Conservation (phyloP, 2,113 vertebrate species). For the Epinephelus fuscoguttatus region DNA sequence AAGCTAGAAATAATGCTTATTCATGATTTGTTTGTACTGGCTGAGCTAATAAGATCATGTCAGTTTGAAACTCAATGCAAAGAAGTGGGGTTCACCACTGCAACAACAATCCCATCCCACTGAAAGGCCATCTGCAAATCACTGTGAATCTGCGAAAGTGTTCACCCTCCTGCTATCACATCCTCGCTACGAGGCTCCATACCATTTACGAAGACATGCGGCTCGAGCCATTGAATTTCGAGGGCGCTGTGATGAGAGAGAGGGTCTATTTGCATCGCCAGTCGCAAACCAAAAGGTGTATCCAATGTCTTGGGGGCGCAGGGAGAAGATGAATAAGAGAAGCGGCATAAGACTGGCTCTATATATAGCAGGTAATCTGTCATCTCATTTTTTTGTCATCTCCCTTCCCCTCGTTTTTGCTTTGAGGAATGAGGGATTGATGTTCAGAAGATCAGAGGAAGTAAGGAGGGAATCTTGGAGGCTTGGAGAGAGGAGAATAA, state of each 20-base stretch:
- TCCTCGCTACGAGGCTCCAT: background rate
- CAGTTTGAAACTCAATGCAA: constrained; percentile 7
- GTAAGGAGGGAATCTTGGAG: constrained; percentile 64
- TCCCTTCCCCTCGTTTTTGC: constrained; percentile 68
- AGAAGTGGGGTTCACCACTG: background rate
- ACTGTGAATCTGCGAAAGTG: background rate
- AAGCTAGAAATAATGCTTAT: background rate
- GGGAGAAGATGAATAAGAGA: constrained; percentile 74
- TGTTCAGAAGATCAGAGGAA: constrained; percentile 76
- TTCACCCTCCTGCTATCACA: background rate
- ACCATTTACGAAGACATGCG: constrained; percentile 26
- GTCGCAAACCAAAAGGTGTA: constrained; percentile 74
- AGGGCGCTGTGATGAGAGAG: constrained; percentile 28
- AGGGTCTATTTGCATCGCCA: constrained; percentile 67
- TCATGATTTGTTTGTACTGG: background rate
- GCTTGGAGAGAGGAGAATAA: constrained; percentile 59
- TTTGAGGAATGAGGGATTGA: constrained; percentile 78
- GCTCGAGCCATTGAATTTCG: constrained; percentile 23
- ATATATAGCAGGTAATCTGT: constrained; percentile 82
- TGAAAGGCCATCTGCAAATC: background rate
- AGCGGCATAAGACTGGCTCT: constrained; percentile 61
- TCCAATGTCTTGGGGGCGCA: constrained; percentile 65
- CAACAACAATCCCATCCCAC: background rate
- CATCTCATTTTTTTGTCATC: constrained; percentile 75
- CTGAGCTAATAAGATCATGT: background rate